A percentile compares a stretch with the other conserved stretches of the same genome.
Conservation (phyloP, 2,113 vertebrate species). For the Todiramphus saurophagus region DNA sequence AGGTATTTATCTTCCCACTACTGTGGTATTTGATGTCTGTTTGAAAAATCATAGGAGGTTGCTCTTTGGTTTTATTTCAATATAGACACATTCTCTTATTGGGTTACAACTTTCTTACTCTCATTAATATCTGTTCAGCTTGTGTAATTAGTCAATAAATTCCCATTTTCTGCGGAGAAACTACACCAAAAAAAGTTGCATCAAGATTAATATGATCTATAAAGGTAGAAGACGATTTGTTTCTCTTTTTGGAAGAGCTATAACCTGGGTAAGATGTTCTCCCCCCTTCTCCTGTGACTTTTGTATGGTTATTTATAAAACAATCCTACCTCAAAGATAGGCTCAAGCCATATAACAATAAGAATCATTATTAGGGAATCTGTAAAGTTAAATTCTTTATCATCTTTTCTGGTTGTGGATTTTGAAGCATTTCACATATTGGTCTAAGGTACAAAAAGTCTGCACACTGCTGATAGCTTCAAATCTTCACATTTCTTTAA, state of each 20-base stretch:
- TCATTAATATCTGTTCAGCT: slow-evolving; percentile 16
- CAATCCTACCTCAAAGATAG: neutral
- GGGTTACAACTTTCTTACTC: neutral
- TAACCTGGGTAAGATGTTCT: neutral
- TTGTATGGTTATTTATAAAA: neutral
- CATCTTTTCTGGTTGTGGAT: neutral
- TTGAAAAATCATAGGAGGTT: neutral
- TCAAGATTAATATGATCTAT: neutral
- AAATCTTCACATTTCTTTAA: slow-evolving; percentile 65
- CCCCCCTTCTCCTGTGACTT: neutral
- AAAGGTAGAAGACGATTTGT: neutral
- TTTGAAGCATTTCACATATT: neutral
- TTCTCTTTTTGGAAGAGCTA: neutral
- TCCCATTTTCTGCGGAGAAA: slow-evolving; percentile 25
- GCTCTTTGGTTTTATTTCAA: neutral
- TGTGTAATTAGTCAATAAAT: slow-evolving; percentile 33
- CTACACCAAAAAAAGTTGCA: neutral
- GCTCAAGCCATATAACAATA: neutral
- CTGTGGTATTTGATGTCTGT: neutral
- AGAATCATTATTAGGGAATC: neutral
- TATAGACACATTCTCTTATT: neutral
- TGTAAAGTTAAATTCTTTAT: slow-evolving; percentile 3
- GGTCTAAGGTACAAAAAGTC: slow-evolving; percentile 2
- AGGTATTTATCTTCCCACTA: neutral
- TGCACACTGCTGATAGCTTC: slow-evolving; percentile 32